phyloP scores from a whole-genome alignment of 2,888 invertebrate species.

The Meta bourneti region DNA sequence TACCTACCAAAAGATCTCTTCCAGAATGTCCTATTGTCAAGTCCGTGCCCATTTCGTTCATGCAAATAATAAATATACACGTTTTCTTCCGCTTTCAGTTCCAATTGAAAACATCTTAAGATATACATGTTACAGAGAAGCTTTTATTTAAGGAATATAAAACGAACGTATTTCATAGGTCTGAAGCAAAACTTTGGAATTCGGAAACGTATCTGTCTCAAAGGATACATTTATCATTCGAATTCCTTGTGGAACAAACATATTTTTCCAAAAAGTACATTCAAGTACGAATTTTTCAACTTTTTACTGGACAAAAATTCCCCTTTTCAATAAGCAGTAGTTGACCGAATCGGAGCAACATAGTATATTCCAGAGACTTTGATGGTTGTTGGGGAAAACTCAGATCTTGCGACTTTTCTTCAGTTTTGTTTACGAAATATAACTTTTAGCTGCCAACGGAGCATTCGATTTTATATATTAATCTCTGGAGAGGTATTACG shows the following conservation, averaged over 20 bases:
- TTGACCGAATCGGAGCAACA: background rate
- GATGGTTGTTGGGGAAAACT: background rate
- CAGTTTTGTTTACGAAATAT: background rate
- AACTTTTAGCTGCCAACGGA: background rate
- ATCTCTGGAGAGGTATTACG: background rate
- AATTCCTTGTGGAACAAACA: background rate
- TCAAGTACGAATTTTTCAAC: background rate
- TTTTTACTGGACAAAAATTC: background rate
- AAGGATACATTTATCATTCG: background rate
- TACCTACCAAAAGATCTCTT: too few relatives aligned
- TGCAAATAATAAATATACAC: too few relatives aligned
- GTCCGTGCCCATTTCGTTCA: too few relatives aligned
- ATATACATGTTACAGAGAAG: too few relatives aligned
- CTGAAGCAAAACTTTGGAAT: background rate
- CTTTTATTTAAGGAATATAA: too few relatives aligned
- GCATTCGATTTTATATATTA: background rate
- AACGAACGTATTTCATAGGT: too few relatives aligned
- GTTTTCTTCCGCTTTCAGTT: too few relatives aligned
- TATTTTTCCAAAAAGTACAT: background rate
- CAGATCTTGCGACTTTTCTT: background rate
- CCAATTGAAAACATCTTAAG: too few relatives aligned
- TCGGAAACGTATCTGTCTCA: background rate
- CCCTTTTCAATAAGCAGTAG: background rate
- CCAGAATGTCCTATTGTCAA: too few relatives aligned
- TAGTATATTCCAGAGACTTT: background rate